A percentile compares a stretch with the other conserved stretches of the same genome.
Evolutionary conservation across 2,797 vertebrate genomes (phyloP).

Genomic region (Botia almorhae): DNA sequence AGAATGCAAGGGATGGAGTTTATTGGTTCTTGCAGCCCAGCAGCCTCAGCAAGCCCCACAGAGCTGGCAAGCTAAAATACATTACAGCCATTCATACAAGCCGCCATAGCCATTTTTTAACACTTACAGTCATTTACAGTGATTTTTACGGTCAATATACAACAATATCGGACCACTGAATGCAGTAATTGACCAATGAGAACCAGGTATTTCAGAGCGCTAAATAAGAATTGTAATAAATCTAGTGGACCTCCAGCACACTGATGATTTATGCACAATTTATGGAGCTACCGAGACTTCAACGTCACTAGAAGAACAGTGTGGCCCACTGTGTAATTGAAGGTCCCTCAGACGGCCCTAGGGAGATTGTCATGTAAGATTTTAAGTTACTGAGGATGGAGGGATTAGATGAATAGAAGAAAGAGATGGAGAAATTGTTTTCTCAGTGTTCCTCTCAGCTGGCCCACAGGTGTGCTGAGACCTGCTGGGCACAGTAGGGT

Average conservation of each 20-base stretch:
- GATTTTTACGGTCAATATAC: too few species aligned
- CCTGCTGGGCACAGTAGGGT: constrained; percentile 60
- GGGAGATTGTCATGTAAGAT: not conserved
- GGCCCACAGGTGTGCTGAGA: constrained; percentile 50
- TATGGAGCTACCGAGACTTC: not conserved
- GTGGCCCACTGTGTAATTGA: constrained; percentile 4
- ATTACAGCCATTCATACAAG: not conserved
- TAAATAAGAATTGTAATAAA: too few species aligned
- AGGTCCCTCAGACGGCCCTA: not conserved
- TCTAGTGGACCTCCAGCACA: too few species aligned
- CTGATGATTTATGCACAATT: not conserved
- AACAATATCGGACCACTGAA: not conserved
- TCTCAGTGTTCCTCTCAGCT: constrained; percentile 7
- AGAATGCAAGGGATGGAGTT: constrained; percentile 73
- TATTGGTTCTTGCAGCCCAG: constrained; percentile 72
- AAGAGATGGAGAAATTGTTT: constrained; percentile 8
- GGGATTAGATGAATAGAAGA: not conserved
- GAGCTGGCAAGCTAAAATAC: not conserved
- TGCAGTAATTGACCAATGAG: not conserved
- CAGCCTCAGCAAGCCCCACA: constrained; percentile 66
- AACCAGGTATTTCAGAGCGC: not conserved
- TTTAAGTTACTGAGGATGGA: not conserved
- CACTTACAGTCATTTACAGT: too few species aligned
- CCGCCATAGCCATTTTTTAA: not conserved
- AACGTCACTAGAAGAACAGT: not conserved